Evolutionary conservation across 1,140 invertebrate genomes (phyloP).

Genomic region (Limonius californicus): DNA sequence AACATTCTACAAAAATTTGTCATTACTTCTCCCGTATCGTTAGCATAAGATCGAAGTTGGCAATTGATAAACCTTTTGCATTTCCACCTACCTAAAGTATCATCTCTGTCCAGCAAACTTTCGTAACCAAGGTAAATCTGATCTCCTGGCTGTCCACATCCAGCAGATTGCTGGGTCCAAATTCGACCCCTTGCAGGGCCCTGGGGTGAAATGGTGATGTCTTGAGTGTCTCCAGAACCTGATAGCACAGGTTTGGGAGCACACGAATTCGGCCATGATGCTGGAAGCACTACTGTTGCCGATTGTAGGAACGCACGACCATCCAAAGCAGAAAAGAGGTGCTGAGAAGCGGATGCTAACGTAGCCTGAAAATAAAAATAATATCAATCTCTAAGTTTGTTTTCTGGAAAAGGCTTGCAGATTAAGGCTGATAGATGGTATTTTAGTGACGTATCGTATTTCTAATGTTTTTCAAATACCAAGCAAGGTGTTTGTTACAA

Average conservation of each 20-base stretch:
- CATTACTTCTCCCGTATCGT: no score
- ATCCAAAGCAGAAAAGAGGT: slow-evolving; percentile 53
- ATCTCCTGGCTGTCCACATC: slow-evolving; percentile 57
- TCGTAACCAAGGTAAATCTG: slow-evolving; percentile 55
- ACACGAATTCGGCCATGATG: slow-evolving; percentile 53
- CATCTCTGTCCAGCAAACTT: slow-evolving; percentile 36
- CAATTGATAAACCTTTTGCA: no score
- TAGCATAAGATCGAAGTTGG: no score
- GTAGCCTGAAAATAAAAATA: slow-evolving; percentile 48
- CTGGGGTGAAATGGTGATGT: slow-evolving; percentile 51
- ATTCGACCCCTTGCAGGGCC: slow-evolving; percentile 52
- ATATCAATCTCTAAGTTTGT: not conserved
- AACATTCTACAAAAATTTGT: no score
- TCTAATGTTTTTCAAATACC: no score
- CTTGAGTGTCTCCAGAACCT: slow-evolving; percentile 48
- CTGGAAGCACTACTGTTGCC: slow-evolving; percentile 54
- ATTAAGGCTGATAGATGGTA: no score
- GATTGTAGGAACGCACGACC: slow-evolving; percentile 52
- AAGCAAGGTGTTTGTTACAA: not conserved
- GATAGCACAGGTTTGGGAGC: slow-evolving; percentile 41
- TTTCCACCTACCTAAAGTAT: slow-evolving; percentile 46
- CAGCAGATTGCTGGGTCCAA: slow-evolving; percentile 58
- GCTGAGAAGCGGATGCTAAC: slow-evolving; percentile 50
- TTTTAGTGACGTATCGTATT: no score
- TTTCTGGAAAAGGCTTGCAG: not conserved